These are phyloP conservation scores for Ctenodactylus gundi DNA, from an alignment of 2,113 vertebrate species.

Conservation along the genomic window DNA sequence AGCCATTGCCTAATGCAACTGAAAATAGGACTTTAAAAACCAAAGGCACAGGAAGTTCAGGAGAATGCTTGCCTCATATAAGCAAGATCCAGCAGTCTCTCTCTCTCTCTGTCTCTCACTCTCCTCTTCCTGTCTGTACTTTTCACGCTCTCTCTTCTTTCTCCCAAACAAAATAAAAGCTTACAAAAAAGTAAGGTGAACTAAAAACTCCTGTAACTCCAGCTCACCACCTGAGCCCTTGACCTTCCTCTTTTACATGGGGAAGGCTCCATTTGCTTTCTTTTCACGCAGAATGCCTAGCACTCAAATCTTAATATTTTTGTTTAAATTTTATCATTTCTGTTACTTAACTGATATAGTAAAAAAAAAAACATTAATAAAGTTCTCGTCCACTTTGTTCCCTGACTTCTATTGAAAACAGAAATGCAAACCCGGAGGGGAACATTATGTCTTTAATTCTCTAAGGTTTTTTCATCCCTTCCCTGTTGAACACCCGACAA, in stretches of 20 bases:
- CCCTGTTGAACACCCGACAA: not conserved
- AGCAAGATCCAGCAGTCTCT: fast-evolving
- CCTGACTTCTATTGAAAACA: not conserved
- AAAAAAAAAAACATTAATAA: not conserved
- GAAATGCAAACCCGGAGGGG: not conserved
- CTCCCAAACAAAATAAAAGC: not conserved
- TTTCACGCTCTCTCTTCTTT: too few species aligned
- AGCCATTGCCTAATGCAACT: slow-evolving; percentile 2
- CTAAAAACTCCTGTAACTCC: not conserved
- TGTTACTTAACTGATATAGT: slow-evolving; percentile 28
- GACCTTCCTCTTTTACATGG: not conserved
- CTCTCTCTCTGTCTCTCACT: too few species aligned
- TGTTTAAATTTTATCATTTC: slow-evolving; percentile 6
- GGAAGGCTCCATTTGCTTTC: not conserved
- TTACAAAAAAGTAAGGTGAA: not conserved
- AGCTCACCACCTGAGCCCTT: not conserved
- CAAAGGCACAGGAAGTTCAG: not conserved
- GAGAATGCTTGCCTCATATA: not conserved
- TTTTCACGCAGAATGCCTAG: not conserved
- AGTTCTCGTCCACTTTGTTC: not conserved
- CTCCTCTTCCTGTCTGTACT: too few species aligned
- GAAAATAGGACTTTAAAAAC: not conserved
- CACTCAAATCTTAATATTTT: not conserved
- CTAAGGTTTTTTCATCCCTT: not conserved
- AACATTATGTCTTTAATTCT: not conserved